phyloP scores from a whole-genome alignment of 2,797 vertebrate species.

The Acridotheres tristis region DNA sequence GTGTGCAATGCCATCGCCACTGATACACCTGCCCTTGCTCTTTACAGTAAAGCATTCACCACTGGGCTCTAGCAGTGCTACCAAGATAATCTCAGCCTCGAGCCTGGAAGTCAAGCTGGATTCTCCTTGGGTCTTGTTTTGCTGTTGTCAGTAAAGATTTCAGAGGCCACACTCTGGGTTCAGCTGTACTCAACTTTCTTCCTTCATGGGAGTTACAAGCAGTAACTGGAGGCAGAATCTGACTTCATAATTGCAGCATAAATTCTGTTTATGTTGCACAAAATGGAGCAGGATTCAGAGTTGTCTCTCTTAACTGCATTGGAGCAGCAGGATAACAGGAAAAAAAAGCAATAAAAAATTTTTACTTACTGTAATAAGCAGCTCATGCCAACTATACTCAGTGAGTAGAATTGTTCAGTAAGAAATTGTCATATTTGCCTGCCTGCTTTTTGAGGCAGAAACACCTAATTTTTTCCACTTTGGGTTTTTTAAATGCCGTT shows the following conservation, averaged over 20 bases:
- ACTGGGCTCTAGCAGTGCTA: neutral
- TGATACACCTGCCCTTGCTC: neutral
- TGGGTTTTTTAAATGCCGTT: neutral
- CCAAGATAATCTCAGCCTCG: neutral
- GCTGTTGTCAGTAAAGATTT: neutral
- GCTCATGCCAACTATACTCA: neutral
- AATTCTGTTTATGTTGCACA: slow-evolving; percentile 50
- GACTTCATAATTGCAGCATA: slow-evolving; percentile 42
- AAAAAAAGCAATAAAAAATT: neutral
- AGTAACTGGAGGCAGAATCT: slow-evolving; percentile 23
- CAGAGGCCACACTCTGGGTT: neutral
- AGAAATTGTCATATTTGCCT: neutral
- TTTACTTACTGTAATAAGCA: slow-evolving; percentile 15
- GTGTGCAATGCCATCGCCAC: neutral
- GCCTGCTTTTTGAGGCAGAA: slow-evolving; percentile 5
- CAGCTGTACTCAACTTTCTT: neutral
- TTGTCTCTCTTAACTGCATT: neutral
- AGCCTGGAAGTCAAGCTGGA: neutral
- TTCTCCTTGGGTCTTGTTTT: neutral
- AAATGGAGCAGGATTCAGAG: slow-evolving; percentile 14
- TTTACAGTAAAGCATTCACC: neutral
- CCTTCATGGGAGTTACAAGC: neutral
- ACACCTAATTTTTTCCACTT: neutral
- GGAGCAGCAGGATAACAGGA: slow-evolving; percentile 43
- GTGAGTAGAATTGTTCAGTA: neutral